A percentile compares a stretch with the other conserved stretches of the same genome.
phyloP scores from a whole-genome alignment of 2,113 vertebrate genomes.

The Nicator chloris region DNA sequence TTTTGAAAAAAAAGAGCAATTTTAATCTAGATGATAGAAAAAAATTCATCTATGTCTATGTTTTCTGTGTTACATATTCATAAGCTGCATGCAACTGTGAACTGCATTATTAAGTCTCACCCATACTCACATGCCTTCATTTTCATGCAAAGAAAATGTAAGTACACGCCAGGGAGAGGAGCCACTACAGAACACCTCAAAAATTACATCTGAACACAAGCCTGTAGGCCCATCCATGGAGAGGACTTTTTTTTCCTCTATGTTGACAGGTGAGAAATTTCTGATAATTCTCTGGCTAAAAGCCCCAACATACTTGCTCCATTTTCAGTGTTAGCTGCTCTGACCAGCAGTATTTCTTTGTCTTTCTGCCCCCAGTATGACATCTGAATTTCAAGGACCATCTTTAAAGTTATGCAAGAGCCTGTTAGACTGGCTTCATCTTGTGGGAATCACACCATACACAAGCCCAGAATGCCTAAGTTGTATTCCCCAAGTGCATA shows the following conservation, averaged over 20 bases:
- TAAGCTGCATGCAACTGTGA: background rate
- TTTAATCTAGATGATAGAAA: background rate
- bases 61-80: background rate
- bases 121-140: background rate
- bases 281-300: background rate
- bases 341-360: background rate
- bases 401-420: background rate
- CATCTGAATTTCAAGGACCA: background rate
- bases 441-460: background rate
- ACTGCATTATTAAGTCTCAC: background rate
- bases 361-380: background rate
- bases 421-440: background rate
- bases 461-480: background rate
- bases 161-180: background rate
- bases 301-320: background rate
- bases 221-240: background rate
- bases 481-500: background rate
- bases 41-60: background rate
- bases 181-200: background rate
- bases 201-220: background rate
- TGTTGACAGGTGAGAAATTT: background rate
- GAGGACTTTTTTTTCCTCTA: background rate
- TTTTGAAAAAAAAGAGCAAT: fast-evolving
- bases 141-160: background rate
- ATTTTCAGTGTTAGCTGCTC: background rate